Base-by-base conservation (phyloP, 2,888 invertebrate genomes). In the Rhagonycha fulva region DNA sequence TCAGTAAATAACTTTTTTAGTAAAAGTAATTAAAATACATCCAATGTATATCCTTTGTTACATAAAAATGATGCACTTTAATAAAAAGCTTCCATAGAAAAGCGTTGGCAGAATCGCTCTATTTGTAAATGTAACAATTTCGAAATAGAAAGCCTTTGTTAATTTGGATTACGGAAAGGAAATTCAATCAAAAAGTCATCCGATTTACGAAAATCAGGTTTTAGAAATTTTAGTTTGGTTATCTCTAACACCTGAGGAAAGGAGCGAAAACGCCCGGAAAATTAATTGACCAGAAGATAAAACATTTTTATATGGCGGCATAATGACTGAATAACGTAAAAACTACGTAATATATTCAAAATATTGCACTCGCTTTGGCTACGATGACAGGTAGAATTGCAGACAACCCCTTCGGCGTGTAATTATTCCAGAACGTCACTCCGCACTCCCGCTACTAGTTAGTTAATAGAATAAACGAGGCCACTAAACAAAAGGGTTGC, bases 361-460 rank as follows among this genome's bases (percentile, higher is more conserved):
- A 81, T 80, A 80, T 81, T 77, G 75, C 76, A 69, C 72, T 60
- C 71, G 75, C 76, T 80, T 79, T 79, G 79, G 78, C 75, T 76
- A 78, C 74, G 81, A 79, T 81, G 81, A 81, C 81, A 82, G 80
- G 81, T 81, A 76, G 81, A 82, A 81, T 80, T 81, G 81, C 79
- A 78, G 77, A 78, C 80, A 76, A 72, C 79, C 82, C 80, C 81
- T 80, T 81, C 76, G 79, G 82, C 80, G 80, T 80, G 76, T 82
- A 82, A 82, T 82, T 82, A 82, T 80, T 79, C 76, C 79, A 76
- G 78, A 75, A 76, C 74, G 75, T 76, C 81, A 75, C 74, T 78
- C 76, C 71, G 71, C 72, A 74, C 76, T 79, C 76, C 68, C 78
- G 74, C 74, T 78, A 77, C 76, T 80, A 78, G 80, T 77, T 80